Evolutionary conservation across 2,113 vertebrate species (phyloP).

Genomic region (Oryzias woworae): DNA sequence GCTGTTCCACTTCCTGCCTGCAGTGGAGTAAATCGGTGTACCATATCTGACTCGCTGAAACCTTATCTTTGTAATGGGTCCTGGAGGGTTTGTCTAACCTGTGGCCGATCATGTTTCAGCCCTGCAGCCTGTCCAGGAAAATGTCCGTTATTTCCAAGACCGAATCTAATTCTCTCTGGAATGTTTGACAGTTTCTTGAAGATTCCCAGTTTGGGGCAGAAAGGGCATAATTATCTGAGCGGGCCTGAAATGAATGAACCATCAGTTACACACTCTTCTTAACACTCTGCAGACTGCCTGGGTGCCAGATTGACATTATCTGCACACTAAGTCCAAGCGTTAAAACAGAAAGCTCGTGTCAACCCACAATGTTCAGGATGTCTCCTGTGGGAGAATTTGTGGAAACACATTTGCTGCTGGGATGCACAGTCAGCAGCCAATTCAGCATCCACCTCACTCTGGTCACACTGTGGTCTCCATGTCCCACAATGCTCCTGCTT

Average conservation of each 20-base stretch:
- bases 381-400: constrained; percentile 24
- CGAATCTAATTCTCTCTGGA: constrained; percentile 61
- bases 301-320: constrained; percentile 37
- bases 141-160: constrained; percentile 41
- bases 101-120: constrained; percentile 60
- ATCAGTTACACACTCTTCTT: constrained; percentile 34
- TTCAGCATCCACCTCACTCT: constrained; percentile 18
- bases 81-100: constrained; percentile 58
- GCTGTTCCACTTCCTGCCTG: constrained; percentile 60
- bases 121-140: constrained; percentile 36
- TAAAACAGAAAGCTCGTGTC: not conserved
- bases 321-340: constrained; percentile 5
- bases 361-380: constrained; percentile 2
- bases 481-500: not conserved
- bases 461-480: constrained; percentile 13
- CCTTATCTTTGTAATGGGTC: constrained; percentile 64
- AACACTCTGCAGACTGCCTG: constrained; percentile 1
- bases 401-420: constrained; percentile 27
- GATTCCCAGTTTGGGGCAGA: constrained; percentile 45
- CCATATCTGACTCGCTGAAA: constrained; percentile 48
- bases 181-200: constrained; percentile 57
- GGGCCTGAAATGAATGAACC: constrained; percentile 30
- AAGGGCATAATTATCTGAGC: constrained; percentile 45
- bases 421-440: constrained; percentile 20
- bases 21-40: constrained; percentile 40